Evolutionary conservation across 2,113 vertebrate genomes (phyloP), one percentile per base, ranked within the genome.

Genomic region (Megaleporinus macrocephalus): DNA sequence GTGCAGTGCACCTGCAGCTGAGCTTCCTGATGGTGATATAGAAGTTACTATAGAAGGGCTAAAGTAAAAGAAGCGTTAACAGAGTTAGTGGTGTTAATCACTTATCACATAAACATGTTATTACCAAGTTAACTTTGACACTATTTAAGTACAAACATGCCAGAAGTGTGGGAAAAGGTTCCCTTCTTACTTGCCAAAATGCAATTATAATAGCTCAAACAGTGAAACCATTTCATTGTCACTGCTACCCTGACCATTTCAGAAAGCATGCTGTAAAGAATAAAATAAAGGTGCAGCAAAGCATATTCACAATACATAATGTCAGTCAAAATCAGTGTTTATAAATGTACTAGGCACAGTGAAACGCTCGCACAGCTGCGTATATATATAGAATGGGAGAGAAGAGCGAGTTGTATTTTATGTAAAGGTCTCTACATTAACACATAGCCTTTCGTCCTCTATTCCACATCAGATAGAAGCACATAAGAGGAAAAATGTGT

Each of bases 291-390:
- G 15, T 26, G 18, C 29, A 41, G 57, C 26, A 6, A 36, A 36
- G n/a, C n/a, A 36, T 24, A 61, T 49, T 72, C 53, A 72, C 30
- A 72, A 22, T 62, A 63, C 36, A 73, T 69, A 49, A 44, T n/a
- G 78, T 57, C 76, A 69, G 22, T 79, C 24, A n/a, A 51, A 57
- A 77, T 18, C 41, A 65, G 26, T 55, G 47, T n/a, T 71, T 29
- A 44, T 29, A 61, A 69, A 29, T 26, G 33, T 44, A 44, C 41
- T 11, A 44, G 1, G 49, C 11, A 57, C 29, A 14, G 10, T 14
- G 53, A 61, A 59, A 70, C 16, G 7, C 33, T 22, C 9, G 13
- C 12, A 22, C 18, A 70, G 22, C 11, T 44, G 36, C 22, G 14
- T 26, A 70, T 26, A 70, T 24, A 44, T 4, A 44, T 13, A 68